These are phyloP conservation scores for Harpalus rufipes DNA, from an alignment of 2,888 invertebrate species.

Conservation along the genomic window DNA sequence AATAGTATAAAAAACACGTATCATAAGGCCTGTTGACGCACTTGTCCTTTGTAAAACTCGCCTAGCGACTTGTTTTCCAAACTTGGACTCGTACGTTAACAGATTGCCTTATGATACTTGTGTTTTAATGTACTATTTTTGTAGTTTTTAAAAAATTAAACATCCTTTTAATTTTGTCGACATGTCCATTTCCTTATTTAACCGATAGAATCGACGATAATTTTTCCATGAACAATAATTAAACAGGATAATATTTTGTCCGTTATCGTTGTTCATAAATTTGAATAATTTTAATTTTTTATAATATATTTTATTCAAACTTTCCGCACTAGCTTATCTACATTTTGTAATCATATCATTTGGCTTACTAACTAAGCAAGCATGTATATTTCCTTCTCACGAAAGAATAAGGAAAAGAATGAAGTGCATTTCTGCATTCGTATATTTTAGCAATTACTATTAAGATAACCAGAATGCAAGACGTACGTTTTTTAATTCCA, in stretches of 20 bases:
- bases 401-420: background rate
- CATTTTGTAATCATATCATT: background rate
- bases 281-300: conserved; percentile 14
- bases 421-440: conserved; percentile 7
- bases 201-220: no score
- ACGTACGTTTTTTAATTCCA: conserved; percentile 17
- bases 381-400: background rate
- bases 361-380: background rate
- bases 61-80: no score
- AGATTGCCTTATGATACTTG: no score
- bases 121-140: no score
- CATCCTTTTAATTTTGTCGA: no score
- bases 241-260: background rate
- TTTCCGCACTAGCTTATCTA: background rate
- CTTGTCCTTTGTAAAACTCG: no score
- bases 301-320: background rate
- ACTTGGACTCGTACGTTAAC: no score
- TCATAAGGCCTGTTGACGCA: no score
- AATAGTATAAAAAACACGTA: no score
- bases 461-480: conserved; percentile 26
- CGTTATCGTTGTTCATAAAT: background rate
- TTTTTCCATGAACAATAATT: background rate
- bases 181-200: no score
- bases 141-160: no score
- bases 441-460: conserved; percentile 46